Conservation (phyloP, 1,140 invertebrate genomes). For the Zaprionus taronus region DNA sequence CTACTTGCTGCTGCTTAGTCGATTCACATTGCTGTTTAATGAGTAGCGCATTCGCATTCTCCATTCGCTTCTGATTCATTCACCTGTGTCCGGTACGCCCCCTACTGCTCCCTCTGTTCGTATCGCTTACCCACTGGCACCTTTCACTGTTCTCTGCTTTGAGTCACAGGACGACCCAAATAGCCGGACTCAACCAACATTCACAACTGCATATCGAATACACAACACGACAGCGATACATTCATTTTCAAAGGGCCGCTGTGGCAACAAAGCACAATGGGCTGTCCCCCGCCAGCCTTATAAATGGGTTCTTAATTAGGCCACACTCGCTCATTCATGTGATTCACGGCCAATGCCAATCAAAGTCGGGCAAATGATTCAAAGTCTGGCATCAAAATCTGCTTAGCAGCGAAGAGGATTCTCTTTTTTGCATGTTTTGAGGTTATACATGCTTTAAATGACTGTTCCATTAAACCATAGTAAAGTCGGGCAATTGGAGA, state of each 20-base stretch:
- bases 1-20: neutral
- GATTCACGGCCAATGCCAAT: conserved; percentile 34
- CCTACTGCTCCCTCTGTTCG: neutral
- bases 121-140: conserved; percentile 27
- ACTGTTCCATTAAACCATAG: no score
- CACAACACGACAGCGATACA: neutral
- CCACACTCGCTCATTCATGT: conserved; percentile 2
- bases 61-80: conserved; percentile 10
- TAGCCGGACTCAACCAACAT: conserved; percentile 14
- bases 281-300: neutral
- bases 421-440: neutral
- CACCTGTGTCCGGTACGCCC: neutral
- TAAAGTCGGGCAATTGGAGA: no score
- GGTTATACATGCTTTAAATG: no score
- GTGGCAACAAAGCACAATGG: neutral
- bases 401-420: neutral
- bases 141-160: conserved; percentile 29
- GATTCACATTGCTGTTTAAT: conserved; percentile 14
- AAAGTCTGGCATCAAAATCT: conserved; percentile 8
- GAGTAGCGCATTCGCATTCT: conserved; percentile 6
- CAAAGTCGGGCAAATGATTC: conserved; percentile 21
- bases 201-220: conserved; percentile 14
- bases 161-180: conserved; percentile 44
- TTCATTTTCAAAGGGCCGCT: conserved; percentile 5
- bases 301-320: conserved; percentile 45